Percentiles rank a stretch among this genome's conserved stretches.
Conservation (phyloP, 2,113 vertebrate genomes). For the Pterophyllum scalare region DNA sequence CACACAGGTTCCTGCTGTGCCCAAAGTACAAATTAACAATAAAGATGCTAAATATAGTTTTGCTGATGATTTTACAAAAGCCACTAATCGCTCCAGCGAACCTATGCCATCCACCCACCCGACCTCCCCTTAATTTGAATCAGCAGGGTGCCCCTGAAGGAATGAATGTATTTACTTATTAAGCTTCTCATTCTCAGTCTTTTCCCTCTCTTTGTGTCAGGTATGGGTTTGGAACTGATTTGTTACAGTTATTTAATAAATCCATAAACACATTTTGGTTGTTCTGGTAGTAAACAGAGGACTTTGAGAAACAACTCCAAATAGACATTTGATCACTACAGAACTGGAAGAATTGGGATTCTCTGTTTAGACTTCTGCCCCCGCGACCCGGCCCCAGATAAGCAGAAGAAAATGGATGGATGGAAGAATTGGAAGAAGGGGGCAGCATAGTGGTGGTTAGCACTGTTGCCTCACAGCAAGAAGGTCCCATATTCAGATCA, state of each 20-base stretch:
- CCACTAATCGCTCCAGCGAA: slow-evolving; percentile 32
- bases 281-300: slow-evolving; percentile 23
- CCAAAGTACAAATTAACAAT: slow-evolving; percentile 49
- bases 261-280: slow-evolving; percentile 9
- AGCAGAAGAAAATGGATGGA: too few species aligned
- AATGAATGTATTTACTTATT: slow-evolving; percentile 33
- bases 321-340: not conserved
- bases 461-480: not conserved
- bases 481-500: not conserved
- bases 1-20: not conserved
- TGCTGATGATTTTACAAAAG: slow-evolving; percentile 24
- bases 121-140: slow-evolving; percentile 18
- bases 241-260: slow-evolving; percentile 40
- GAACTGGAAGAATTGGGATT: not conserved
- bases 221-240: slow-evolving; percentile 10
- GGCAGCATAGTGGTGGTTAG: not conserved
- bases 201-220: slow-evolving; percentile 19
- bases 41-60: slow-evolving; percentile 50
- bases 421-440: not conserved
- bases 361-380: too few species aligned
- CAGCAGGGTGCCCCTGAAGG: slow-evolving; percentile 33
- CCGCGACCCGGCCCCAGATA: too few species aligned
- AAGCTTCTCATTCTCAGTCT: slow-evolving; percentile 7
- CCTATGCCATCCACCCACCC: slow-evolving; percentile 35
- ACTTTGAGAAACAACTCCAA: not conserved